A percentile compares a stretch with the other conserved stretches of the same genome.
Evolutionary conservation across 2,113 vertebrate species (phyloP).

Genomic region (Mus pahari): DNA sequence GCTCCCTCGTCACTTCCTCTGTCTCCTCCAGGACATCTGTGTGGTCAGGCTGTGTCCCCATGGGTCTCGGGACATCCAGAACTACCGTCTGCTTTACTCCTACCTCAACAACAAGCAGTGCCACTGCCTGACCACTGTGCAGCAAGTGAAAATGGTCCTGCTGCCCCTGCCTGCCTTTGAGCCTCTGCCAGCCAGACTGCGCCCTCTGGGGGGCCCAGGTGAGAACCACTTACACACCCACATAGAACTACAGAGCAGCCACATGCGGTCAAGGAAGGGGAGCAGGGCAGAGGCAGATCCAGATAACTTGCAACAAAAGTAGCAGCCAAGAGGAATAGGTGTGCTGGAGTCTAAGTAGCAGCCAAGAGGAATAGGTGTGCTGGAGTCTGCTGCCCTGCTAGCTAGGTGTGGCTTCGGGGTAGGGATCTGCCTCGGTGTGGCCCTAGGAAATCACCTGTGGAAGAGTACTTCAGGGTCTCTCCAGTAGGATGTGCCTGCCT

Average conservation of each 20-base stretch:
- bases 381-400: not conserved
- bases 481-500: not conserved
- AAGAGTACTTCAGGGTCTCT: rapidly evolving
- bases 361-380: not conserved
- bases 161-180: slow-evolving; percentile 84
- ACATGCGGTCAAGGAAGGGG: not conserved
- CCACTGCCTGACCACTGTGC: slow-evolving; percentile 68
- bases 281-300: not conserved
- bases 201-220: slow-evolving; percentile 85
- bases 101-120: slow-evolving; percentile 84
- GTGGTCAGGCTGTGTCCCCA: slow-evolving; percentile 78
- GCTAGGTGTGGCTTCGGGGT: not conserved
- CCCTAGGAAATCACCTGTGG: not conserved
- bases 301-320: not conserved
- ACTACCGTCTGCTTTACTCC: slow-evolving; percentile 81
- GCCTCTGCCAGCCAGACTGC: slow-evolving; percentile 81
- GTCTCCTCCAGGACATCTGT: slow-evolving; percentile 73
- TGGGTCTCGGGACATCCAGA: slow-evolving; percentile 57
- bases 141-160: slow-evolving; percentile 71
- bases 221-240: not conserved
- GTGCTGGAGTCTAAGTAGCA: not conserved
- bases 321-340: not conserved
- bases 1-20: not conserved
- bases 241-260: not conserved
- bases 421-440: not conserved